A percentile compares a stretch with the other conserved stretches of the same genome.
phyloP scores from a whole-genome alignment of 2,888 invertebrate species.

The Ectropis crepuscularia region DNA sequence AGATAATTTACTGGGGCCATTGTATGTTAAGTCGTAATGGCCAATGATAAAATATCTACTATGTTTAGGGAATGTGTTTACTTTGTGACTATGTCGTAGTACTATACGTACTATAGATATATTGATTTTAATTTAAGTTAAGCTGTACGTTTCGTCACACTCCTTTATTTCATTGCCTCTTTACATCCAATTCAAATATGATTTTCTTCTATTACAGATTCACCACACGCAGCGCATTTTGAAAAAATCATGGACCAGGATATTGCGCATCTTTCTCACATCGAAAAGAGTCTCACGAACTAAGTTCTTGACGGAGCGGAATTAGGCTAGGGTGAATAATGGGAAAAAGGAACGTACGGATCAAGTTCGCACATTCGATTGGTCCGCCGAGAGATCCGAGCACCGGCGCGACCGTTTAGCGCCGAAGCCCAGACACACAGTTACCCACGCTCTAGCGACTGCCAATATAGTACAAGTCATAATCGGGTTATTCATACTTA shows the following conservation, averaged over 20 bases:
- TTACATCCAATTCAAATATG: background rate
- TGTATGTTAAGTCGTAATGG: conserved; percentile 34
- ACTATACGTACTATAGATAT: too few species aligned
- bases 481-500: conserved; percentile 79
- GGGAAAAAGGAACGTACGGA: conserved; percentile 83
- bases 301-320: conserved; percentile 64
- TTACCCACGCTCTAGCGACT: conserved; percentile 83
- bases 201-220: conserved; percentile 67
- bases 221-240: conserved; percentile 6
- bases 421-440: conserved; percentile 62
- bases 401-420: conserved; percentile 70
- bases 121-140: too few species aligned
- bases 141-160: too few species aligned
- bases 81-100: background rate
- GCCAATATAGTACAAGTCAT: conserved; percentile 84
- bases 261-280: conserved; percentile 46
- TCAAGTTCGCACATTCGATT: conserved; percentile 81
- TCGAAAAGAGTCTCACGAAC: conserved; percentile 53
- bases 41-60: background rate
- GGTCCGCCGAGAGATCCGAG: conserved; percentile 75
- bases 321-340: conserved; percentile 78
- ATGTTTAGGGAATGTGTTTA: conserved; percentile 8
- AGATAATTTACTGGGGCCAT: conserved; percentile 17
- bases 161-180: background rate
- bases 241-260: conserved; percentile 59